Evolutionary conservation across 2,888 invertebrate genomes (phyloP), one percentile per base, ranked within the genome.

Genomic region (Tuberolachnus salignus): DNA sequence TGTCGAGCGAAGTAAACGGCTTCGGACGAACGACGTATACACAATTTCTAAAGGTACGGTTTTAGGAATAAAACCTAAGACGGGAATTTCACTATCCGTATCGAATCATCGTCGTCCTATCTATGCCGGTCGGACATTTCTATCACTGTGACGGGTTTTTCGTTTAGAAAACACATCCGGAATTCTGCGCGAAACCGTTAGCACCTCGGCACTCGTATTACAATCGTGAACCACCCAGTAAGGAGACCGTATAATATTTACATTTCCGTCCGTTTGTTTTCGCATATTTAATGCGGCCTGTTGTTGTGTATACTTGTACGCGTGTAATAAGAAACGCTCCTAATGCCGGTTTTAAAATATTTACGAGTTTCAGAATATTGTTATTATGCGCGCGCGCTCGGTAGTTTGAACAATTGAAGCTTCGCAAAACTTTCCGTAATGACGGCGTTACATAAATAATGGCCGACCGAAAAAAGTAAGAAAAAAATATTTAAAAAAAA

Each of bases 211-310:
- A 44, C 14, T 14, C 21, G 14, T 42, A 63, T 42, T 59, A 61
- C n/a, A 26, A 61, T 34, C 13, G 11, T 42, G 61, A n/a, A n/a
- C 34, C n/a, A n/a, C 34, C n/a, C 16, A 49, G 23, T 34, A 34
- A 1, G 6, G 26, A 8, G 51, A 67, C 51, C 19, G 3, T 88
- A 88, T 70, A 34, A 34, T 34, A 44, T 49, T n/a, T 21, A 57
- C 57, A 71, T 71, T 44, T 82, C 6, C 6, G 83, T 81, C 81
- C 70, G 75, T 80, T 73, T 67, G 19, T 46, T 26, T 72, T 61
- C 13, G 44, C 21, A 72, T 75, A 66, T 42, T 57, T 34, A n/a
- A 66, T 19, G 66, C 34, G 34, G 34, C n/a, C 53, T 14, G 26
- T 57, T 51, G 42, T 44, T 34, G 21, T 21, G 6, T 34, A 34